Base-by-base conservation (phyloP, 2,888 invertebrate species). In the Eurytoma adleriae region DNA sequence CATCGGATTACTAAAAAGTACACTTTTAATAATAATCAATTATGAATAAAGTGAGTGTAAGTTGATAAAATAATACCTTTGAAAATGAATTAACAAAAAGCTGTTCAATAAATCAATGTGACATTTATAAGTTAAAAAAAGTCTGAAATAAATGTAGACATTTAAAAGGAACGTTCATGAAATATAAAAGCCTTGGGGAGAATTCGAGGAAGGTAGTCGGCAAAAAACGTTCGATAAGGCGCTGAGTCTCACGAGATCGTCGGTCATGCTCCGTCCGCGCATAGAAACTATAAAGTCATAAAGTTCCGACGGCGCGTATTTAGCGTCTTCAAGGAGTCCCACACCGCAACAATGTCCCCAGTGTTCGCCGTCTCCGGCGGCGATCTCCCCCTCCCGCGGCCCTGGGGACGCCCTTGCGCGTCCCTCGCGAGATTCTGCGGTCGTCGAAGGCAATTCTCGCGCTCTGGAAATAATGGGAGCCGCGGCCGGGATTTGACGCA, bases 281-380 rank as follows among this genome's bases (percentile, higher is more conserved):
- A 5, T 30, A 40, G 18, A 24, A 72, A 67, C 61, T 67, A 59
- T 14, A 61, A 66, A 70, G 52, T 64, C 64, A 54, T 67, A 72
- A 68, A 72, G 54, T 50, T 59, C 62, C 64, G 61, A 73, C 5
- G 48, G n/a, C 2, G 54, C 30, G 50, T 5, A 62, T 76, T 59
- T 62, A 66, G 64, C 24, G 52, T 66, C 66, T 13, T 16, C 30
- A 7, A 50, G 24, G 54, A 62, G 24, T 13, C 3, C 62, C 52
- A 78, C 68, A 72, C 61, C 18, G 68, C 62, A 61, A 78, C 72
- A 72, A 68, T 16, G 68, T 61, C 52, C 30, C 24, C 72, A 67
- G 72, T 73, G 68, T 78, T 73, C 68, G 72, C 68, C 66, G 62
- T 18, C 48, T 24, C 16, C n/a, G 20, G 16, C 16, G 10, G 24